Base-by-base conservation (phyloP, 2,888 invertebrate genomes). In the Eilema sororculum region DNA sequence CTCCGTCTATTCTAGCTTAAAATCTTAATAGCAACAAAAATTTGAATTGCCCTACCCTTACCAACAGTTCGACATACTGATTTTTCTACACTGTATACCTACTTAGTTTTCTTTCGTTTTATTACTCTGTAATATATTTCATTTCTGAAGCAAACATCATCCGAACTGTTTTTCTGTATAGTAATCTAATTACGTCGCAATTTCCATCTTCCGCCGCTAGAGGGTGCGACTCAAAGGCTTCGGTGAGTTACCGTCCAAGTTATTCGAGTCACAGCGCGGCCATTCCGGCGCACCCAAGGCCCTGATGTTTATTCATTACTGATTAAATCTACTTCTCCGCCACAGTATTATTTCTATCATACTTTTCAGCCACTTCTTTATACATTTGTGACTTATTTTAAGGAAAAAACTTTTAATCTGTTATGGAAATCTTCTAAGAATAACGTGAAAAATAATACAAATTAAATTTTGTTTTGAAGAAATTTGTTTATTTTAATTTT, bases 221-320 rank as follows among this genome's bases (percentile, higher is more conserved):
- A 64, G 70, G 52, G 68, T 66, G 70, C 71, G 20, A 61, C 77
- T 77, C 72, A 81, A 81, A 79, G 76, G 65, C 76, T 73, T 75
- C 76, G 59, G 41, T 16, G 25, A 71, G 67, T 65, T 58, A 56
- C 63, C 65, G 56, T 64, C 68, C 63, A 76, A 78, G 72, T 79
- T 78, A 69, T 63, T 66, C 65, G 33, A 69, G 68, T 67, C 79
- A 72, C 63, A 79, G 69, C 72, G 52, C 46, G 59, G 56, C 66
- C 28, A 69, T 77, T 74, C 77, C 71, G 30, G 52, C 63, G 28
- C 62, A 22, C 67, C 67, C 16, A 67, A 64, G 58, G 33, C 8
- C 56, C 73, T 73, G 72, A 79, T 79, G 79, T 81, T 79, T 81
- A 81, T 81, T 79, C 77, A 79, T 78, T 78, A 77, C 71, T 68